phyloP scores from a whole-genome alignment of 2,888 invertebrate genomes.

The Silvanus unidentatus region DNA sequence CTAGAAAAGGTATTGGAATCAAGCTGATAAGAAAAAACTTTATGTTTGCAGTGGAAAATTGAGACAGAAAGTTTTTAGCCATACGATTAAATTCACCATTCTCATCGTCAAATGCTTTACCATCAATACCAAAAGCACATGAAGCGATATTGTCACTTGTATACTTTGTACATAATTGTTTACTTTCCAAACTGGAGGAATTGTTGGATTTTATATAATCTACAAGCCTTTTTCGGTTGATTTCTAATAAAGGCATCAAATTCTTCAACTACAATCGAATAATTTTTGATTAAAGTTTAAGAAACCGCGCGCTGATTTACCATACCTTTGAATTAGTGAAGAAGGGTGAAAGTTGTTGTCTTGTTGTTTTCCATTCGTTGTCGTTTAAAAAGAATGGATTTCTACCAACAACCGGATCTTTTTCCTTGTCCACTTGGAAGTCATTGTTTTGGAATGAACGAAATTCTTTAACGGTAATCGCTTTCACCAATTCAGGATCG shows the following conservation, averaged over 20 bases:
- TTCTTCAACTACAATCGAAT: too few relatives aligned
- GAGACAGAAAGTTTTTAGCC: conserved; percentile 1
- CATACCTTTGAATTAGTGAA: conserved; percentile 50
- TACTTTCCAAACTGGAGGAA: conserved; percentile 35
- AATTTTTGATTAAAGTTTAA: too few relatives aligned
- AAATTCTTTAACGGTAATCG: conserved; percentile 38
- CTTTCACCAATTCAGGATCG: conserved; percentile 38
- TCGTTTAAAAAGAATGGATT: conserved; percentile 49
- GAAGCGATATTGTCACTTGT: conserved; percentile 43
- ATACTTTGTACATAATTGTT: conserved; percentile 32
- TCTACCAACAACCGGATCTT: conserved; percentile 46
- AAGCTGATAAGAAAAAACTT: not conserved
- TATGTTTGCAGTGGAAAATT: too few relatives aligned
- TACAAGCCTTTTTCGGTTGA: conserved; percentile 44
- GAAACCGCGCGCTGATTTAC: too few relatives aligned
- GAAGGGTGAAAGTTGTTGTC: conserved; percentile 48
- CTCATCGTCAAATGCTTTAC: conserved; percentile 35
- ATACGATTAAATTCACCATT: conserved; percentile 23
- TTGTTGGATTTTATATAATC: conserved; percentile 39
- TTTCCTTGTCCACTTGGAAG: conserved; percentile 37
- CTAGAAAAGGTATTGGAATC: conserved; percentile 13
- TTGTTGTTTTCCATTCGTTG: conserved; percentile 47
- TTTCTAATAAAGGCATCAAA: conserved; percentile 45
- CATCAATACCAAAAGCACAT: conserved; percentile 44
- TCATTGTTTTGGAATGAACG: conserved; percentile 41